A percentile compares a stretch with the other conserved stretches of the same genome.
Conservation (phyloP, 2,797 vertebrate species). For the Artibeus jamaicensis region DNA sequence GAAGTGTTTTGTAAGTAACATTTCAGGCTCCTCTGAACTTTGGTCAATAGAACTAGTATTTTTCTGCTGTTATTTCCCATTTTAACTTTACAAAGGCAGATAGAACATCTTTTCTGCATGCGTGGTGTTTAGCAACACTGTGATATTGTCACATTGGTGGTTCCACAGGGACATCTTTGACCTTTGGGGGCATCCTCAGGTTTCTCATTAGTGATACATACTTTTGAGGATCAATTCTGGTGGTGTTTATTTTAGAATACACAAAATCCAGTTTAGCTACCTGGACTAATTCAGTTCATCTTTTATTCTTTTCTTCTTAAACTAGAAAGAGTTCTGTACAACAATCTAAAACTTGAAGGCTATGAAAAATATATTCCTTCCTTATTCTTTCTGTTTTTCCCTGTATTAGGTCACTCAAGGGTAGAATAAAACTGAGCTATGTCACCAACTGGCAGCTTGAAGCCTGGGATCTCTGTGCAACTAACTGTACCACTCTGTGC, state of each 20-base stretch:
- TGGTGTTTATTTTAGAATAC: not conserved
- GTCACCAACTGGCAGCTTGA: not conserved
- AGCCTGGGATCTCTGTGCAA: not conserved
- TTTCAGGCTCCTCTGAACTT: constrained; percentile 20
- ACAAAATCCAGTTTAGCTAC: not conserved
- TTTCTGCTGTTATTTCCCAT: not conserved
- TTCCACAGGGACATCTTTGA: not conserved
- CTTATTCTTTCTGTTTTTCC: not conserved
- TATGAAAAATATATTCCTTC: not conserved
- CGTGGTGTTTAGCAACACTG: not conserved
- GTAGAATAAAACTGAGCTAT: not conserved
- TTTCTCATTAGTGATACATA: not conserved
- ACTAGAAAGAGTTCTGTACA: not conserved
- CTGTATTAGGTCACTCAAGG: not conserved
- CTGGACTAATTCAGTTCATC: not conserved
- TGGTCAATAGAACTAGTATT: not conserved
- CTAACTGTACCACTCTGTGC: not conserved
- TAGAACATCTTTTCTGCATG: not conserved
- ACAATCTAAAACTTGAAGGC: not conserved
- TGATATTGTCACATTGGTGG: not conserved
- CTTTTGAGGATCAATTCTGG: not conserved
- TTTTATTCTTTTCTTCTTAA: not conserved
- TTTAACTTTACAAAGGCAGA: not conserved
- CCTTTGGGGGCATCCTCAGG: not conserved
- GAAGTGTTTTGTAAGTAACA: not conserved